These are phyloP conservation scores for Xiphophorus maculatus DNA, from an alignment of 2,113 vertebrate species.

Conservation along the genomic window DNA sequence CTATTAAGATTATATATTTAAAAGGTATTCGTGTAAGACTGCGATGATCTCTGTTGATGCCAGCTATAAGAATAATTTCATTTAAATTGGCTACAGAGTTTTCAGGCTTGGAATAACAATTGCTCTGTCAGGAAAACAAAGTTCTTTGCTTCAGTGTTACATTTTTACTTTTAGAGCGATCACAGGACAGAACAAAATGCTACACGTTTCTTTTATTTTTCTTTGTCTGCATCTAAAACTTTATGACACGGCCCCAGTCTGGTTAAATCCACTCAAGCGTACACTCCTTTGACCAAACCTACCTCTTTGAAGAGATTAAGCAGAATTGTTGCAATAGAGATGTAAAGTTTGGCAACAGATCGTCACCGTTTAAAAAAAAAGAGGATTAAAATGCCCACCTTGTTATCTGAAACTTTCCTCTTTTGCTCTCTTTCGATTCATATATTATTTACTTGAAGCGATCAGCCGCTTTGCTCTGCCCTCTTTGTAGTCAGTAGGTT, in stretches of 20 bases:
- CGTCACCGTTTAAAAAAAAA: constrained; percentile 34
- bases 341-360: constrained; percentile 30
- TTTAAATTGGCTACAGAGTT: not conserved
- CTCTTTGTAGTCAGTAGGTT: constrained; percentile 55
- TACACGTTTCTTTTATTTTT: not conserved
- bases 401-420: constrained; percentile 10
- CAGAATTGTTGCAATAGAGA: constrained; percentile 5
- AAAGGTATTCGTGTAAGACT: not conserved
- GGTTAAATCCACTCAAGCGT: not conserved
- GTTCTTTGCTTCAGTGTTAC: not conserved
- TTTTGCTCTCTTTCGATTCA: constrained; percentile 39
- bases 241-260: not conserved
- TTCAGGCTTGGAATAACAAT: not conserved
- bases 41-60: not conserved
- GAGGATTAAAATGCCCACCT: constrained; percentile 20
- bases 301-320: not conserved
- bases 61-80: not conserved
- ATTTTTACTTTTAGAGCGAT: not conserved
- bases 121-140: not conserved
- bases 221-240: not conserved
- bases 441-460: constrained; percentile 53
- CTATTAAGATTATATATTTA: too few relatives aligned
- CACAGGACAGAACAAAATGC: not conserved
- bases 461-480: constrained; percentile 41
- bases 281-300: not conserved